Percentiles rank a stretch among this genome's conserved stretches.
Evolutionary conservation across 1,140 invertebrate species (phyloP).

Genomic region (Hestina assimilis): DNA sequence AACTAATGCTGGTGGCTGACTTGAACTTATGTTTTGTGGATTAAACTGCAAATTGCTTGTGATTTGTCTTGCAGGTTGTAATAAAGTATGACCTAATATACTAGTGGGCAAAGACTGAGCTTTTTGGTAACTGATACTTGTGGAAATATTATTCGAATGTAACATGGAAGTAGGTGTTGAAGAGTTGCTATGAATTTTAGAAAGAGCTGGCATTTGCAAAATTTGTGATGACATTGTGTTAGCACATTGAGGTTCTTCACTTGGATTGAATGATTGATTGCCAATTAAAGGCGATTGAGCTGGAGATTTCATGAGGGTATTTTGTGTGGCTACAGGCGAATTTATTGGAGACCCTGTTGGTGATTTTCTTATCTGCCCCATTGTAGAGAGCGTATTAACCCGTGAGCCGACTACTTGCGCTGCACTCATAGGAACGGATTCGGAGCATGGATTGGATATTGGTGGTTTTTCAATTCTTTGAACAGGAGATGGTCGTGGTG

Average conservation of each 20-base stretch:
- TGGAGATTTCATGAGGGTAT: conserved; percentile 62
- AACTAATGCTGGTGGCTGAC: conserved; percentile 75
- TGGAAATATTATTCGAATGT: conserved; percentile 65
- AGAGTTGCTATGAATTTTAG: conserved; percentile 69
- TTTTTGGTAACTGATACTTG: conserved; percentile 64
- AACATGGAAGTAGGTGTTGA: conserved; percentile 48
- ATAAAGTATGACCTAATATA: conserved; percentile 71
- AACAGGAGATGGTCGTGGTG: conserved; percentile 59
- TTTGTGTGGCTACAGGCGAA: conserved; percentile 60
- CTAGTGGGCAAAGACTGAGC: conserved; percentile 62
- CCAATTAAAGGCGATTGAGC: conserved; percentile 58
- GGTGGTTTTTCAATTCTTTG: conserved; percentile 65
- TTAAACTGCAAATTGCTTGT: conserved; percentile 71
- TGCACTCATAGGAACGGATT: conserved; percentile 58
- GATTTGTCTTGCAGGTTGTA: conserved; percentile 69
- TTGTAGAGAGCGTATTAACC: conserved; percentile 63
- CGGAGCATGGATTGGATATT: conserved; percentile 40
- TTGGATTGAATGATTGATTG: conserved; percentile 47
- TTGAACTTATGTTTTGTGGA: conserved; percentile 73
- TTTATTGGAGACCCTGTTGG: conserved; percentile 66
- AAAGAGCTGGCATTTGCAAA: conserved; percentile 76
- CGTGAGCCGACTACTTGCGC: conserved; percentile 61
- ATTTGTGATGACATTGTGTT: conserved; percentile 62
- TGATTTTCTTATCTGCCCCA: conserved; percentile 62
- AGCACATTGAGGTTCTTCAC: conserved; percentile 45